These are phyloP conservation scores for Pachydiplax longipennis DNA, from an alignment of 2,888 invertebrate species.

Conservation along the genomic window DNA sequence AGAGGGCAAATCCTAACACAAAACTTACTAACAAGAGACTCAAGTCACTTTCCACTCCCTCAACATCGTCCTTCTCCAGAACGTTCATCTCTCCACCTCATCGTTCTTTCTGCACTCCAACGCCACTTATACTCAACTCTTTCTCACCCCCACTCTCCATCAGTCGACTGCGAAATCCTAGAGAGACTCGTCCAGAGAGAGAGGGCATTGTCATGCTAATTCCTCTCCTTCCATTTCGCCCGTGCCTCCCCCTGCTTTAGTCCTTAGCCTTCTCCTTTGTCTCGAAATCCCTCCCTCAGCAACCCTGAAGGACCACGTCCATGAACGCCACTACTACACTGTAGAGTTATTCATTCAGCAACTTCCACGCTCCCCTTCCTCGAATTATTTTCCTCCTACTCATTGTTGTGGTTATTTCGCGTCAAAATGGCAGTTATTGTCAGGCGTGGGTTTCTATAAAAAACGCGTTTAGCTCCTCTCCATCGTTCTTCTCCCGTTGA, in stretches of 20 bases:
- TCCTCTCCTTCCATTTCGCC: background rate
- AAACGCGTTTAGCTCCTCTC: background rate
- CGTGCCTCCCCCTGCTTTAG: background rate
- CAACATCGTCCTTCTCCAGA: background rate
- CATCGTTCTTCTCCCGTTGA: background rate
- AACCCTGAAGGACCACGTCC: background rate
- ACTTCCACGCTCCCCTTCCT: background rate
- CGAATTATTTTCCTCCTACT: background rate
- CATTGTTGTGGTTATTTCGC: background rate
- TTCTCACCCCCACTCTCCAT: background rate
- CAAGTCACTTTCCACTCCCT: background rate
- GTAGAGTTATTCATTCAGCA: background rate
- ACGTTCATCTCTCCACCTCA: background rate
- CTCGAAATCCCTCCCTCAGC: background rate
- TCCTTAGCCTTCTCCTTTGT: background rate
- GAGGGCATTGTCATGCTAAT: background rate
- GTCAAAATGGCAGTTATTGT: background rate
- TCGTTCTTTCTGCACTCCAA: background rate
- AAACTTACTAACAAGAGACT: too few species aligned
- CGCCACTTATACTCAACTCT: background rate
- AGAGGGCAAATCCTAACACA: too few species aligned
- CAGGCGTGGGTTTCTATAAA: background rate
- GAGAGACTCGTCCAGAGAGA: background rate
- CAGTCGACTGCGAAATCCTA: background rate
- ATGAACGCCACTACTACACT: background rate